These are phyloP conservation scores for Eupsilia transversa DNA, from an alignment of 2,888 invertebrate species.

Conservation along the genomic window DNA sequence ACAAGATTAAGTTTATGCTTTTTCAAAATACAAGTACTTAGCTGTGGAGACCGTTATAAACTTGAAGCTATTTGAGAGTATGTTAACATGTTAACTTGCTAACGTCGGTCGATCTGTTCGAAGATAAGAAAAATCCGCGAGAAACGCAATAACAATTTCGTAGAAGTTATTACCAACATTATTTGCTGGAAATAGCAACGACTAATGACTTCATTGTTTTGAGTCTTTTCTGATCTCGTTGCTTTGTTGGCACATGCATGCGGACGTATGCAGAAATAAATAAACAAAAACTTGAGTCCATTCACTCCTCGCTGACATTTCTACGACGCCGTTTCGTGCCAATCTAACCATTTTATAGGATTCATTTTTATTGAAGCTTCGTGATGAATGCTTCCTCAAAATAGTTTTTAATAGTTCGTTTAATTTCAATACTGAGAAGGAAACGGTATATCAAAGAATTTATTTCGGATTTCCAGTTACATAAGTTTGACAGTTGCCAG, in stretches of 20 bases:
- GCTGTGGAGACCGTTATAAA: slow-evolving; percentile 16
- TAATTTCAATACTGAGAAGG: slow-evolving; percentile 56
- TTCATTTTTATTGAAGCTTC: slow-evolving; percentile 72
- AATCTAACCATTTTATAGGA: slow-evolving; percentile 80
- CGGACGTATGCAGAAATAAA: slow-evolving; percentile 87
- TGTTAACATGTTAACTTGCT: slow-evolving; percentile 26
- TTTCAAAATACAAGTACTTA: slow-evolving; percentile 18
- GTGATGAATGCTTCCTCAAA: slow-evolving; percentile 70
- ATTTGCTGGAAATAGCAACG: slow-evolving; percentile 74
- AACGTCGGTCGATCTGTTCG: slow-evolving; percentile 39
- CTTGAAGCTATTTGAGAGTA: slow-evolving; percentile 31
- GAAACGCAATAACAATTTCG: slow-evolving; percentile 63
- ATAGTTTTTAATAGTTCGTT: slow-evolving; percentile 58
- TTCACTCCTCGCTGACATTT: slow-evolving; percentile 89
- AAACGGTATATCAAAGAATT: slow-evolving; percentile 40
- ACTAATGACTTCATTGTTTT: slow-evolving; percentile 81
- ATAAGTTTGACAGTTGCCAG: slow-evolving; percentile 46
- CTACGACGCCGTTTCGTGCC: slow-evolving; percentile 82
- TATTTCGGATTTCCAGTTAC: slow-evolving; percentile 38
- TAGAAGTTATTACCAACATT: slow-evolving; percentile 68
- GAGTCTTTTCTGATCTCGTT: slow-evolving; percentile 80
- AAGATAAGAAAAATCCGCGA: slow-evolving; percentile 53
- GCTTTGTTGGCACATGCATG: slow-evolving; percentile 86
- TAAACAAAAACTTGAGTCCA: slow-evolving; percentile 87
- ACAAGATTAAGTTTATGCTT: slow-evolving; percentile 52